phyloP scores from a whole-genome alignment of 1,140 invertebrate species.

The Paralvinella palmiformis region DNA sequence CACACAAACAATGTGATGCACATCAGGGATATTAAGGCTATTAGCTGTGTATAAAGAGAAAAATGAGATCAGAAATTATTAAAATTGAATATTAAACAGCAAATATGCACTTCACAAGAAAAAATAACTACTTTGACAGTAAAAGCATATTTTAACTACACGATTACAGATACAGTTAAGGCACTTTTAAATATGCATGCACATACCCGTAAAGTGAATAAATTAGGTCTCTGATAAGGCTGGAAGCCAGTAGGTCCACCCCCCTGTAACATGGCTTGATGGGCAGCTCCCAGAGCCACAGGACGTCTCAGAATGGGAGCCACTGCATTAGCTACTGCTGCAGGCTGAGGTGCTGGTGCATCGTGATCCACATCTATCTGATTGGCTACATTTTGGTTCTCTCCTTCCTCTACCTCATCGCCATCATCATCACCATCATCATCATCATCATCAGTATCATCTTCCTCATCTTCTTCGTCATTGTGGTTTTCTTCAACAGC shows the following conservation, averaged over 20 bases:
- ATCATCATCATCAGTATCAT: constrained; percentile 9
- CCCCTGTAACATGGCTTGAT: constrained; percentile 54
- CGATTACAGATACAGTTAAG: no score
- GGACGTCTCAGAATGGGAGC: background rate
- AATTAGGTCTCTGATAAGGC: constrained; percentile 76
- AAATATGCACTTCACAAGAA: no score
- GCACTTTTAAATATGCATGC: no score
- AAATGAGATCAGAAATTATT: no score
- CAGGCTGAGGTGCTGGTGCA: constrained; percentile 21
- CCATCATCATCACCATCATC: constrained; percentile 41
- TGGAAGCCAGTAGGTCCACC: constrained; percentile 65
- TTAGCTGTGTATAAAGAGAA: constrained; percentile 47
- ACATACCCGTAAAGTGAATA: constrained; percentile 70
- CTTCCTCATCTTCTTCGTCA: background rate
- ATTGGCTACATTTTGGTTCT: background rate
- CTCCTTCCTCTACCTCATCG: background rate
- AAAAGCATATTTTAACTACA: no score
- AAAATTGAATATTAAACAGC: no score
- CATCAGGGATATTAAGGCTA: constrained; percentile 63
- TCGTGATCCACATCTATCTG: background rate
- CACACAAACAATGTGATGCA: constrained; percentile 76
- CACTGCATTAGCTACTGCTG: constrained; percentile 18
- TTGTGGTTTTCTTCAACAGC: no score
- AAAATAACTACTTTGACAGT: no score
- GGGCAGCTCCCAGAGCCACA: constrained; percentile 50